phyloP scores from a whole-genome alignment of 2,888 invertebrate genomes.

The Brachylomia viminalis region DNA sequence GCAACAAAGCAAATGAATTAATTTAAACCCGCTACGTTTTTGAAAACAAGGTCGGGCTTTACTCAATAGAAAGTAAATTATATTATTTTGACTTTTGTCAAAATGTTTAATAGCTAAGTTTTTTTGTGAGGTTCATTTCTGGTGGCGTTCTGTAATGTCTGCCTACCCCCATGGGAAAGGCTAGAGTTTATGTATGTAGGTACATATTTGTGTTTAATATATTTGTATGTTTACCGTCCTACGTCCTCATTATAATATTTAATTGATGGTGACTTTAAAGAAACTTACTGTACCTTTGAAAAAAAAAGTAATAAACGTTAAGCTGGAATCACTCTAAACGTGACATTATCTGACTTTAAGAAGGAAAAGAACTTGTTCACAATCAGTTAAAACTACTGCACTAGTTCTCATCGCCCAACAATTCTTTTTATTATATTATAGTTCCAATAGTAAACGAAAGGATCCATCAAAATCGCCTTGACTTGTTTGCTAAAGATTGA shows the following conservation, averaged over 20 bases:
- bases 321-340: not conserved
- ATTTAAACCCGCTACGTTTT: constrained; percentile 3
- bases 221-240: not conserved
- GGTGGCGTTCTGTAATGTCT: not conserved
- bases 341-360: not conserved
- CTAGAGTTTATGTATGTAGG: not conserved
- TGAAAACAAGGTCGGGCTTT: constrained; percentile 6
- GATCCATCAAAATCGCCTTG: not conserved
- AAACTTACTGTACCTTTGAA: not conserved
- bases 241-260: not conserved
- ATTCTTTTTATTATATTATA: not conserved
- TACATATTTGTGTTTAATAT: not conserved
- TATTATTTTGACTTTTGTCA: not conserved
- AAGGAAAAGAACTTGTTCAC: not conserved
- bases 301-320: not conserved
- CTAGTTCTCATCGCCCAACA: not conserved
- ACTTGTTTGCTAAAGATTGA: not conserved
- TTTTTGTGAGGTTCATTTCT: not conserved
- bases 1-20: constrained; percentile 69
- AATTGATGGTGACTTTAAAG: not conserved
- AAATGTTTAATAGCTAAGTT: not conserved
- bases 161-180: too few relatives aligned
- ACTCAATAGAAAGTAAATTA: not conserved
- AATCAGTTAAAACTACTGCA: not conserved
- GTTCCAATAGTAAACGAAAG: not conserved